Evolutionary conservation across 2,113 vertebrate species (phyloP), one percentile per base, ranked within the genome.

Genomic region (Odobenus rosmarus): DNA sequence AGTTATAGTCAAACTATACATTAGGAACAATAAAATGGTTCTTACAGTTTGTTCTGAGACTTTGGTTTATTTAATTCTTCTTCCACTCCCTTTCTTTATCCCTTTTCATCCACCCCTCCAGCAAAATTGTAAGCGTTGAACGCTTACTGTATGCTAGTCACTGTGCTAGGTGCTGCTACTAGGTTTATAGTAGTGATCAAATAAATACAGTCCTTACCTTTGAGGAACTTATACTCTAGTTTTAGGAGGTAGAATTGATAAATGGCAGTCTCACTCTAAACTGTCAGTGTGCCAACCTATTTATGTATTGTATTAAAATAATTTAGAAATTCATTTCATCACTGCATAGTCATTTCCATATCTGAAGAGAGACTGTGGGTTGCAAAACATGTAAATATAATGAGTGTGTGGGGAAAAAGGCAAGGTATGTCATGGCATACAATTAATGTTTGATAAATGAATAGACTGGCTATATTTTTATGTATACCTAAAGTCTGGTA

Each of bases 291-390:
- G 7, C 36, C 59, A 57, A 7, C 49, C 67, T 85, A 5, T 31
- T 46, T 7, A 59, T 69, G 36, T 76, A 28, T 69, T 94, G 57
- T 51, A 16, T 69, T 42, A 59, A 93, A 67, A 59, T 88, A 77
- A 88, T 93, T 95, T 82, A 88, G 31, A 74, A 59, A 67, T 81
- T n/a, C 4, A 39, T 96, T 69, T 88, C 12, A 84, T 88, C 46
- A n/a, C 26, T 71, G 7, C 31, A 4, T 83, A n/a, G 39, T 77
- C 51, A 83, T 88, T 88, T 71, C 8, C 13, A 16, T 71, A 72
- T 57, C 55, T 72, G 46, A 79, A 92, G 51, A 95, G 64, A 84
- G 26, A 89, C 31, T 51, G 33, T 67, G 13, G 23, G 74, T 88
- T 61, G 67, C 2, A 46, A 28, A 21, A 79, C 16, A 31, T 59